Base-by-base conservation (phyloP, 2,888 invertebrate species). In the Seira ritae region DNA sequence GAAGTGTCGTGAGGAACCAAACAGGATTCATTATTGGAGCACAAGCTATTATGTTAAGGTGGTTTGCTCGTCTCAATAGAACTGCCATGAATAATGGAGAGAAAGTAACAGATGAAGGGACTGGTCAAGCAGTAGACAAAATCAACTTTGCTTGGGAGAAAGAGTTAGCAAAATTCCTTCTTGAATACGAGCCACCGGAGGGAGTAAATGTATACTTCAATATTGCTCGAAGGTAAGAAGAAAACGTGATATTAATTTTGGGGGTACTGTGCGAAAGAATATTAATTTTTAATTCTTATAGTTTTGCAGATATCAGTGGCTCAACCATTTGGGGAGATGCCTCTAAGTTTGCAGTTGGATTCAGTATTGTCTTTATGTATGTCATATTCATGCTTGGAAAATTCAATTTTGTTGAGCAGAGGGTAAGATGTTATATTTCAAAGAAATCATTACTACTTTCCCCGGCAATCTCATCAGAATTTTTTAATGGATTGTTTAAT, bases 221-320 rank as follows among this genome's bases (percentile, higher is more conserved):
- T 87, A 92, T 94, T 62, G 94, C 93, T 0, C 91, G 94, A 90
- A 94, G 92, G 92, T 92, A 89, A 20, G 42, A n/a, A n/a, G n/a
- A n/a, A n/a, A n/a, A n/a, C n/a, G n/a, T 22, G 10, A 6, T 31
- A 46, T 19, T 76, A 3, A 24, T 22, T n/a, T n/a, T n/a, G n/a
- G n/a, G n/a, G n/a, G n/a, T n/a, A n/a, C n/a, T n/a, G n/a, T n/a
- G n/a, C n/a, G n/a, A n/a, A n/a, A n/a, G n/a, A n/a, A 20, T 68
- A 76, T 10, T 19, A 17, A 46, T 76, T 24, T 20, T 66, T 42
- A n/a, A 37, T 69, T 23, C 69, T 77, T 67, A 22, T 87, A 94
- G 95, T 90, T 96, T 94, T 91, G 95, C 94, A n/a, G 95, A 96
- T 90, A 93, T 95, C 42, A 95, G 94, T 90, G 92, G 93, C 0